These are phyloP conservation scores for Calyptommatus sinebrachiatus DNA, from an alignment of 2,113 vertebrate genomes.

Conservation along the genomic window DNA sequence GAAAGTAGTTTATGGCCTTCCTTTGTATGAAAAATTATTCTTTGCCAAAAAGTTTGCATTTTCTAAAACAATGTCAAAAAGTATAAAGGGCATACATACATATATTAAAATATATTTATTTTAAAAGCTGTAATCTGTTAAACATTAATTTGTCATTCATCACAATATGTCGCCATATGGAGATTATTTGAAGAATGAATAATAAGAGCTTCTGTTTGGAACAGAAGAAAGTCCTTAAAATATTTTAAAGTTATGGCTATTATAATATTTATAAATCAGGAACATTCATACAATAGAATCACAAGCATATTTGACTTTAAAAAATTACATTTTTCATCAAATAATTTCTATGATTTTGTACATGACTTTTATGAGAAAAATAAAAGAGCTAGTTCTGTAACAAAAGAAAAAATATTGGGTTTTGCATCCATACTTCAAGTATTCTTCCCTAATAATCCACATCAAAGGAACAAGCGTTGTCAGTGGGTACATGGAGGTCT, in stretches of 20 bases:
- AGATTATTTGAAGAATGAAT: slow-evolving; percentile 26
- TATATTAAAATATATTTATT: background rate
- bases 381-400: no score
- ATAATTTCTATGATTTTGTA: background rate
- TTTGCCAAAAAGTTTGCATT: no score
- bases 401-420: no score
- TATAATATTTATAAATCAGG: background rate
- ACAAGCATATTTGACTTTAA: background rate
- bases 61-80: no score
- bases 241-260: slow-evolving; percentile 6
- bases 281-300: background rate
- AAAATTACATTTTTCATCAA: background rate
- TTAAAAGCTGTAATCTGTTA: background rate
- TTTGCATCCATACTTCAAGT: no score
- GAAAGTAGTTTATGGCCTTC: no score
- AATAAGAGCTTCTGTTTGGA: slow-evolving; percentile 3
- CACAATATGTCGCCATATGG: background rate
- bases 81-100: no score
- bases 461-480: no score
- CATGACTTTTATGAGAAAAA: background rate
- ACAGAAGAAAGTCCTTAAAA: background rate
- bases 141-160: slow-evolving; percentile 8
- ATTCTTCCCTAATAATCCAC: no score
- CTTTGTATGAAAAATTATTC: no score
- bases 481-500: no score